These are phyloP conservation scores for Fringilla coelebs DNA, from an alignment of 2,797 vertebrate species.

Conservation along the genomic window DNA sequence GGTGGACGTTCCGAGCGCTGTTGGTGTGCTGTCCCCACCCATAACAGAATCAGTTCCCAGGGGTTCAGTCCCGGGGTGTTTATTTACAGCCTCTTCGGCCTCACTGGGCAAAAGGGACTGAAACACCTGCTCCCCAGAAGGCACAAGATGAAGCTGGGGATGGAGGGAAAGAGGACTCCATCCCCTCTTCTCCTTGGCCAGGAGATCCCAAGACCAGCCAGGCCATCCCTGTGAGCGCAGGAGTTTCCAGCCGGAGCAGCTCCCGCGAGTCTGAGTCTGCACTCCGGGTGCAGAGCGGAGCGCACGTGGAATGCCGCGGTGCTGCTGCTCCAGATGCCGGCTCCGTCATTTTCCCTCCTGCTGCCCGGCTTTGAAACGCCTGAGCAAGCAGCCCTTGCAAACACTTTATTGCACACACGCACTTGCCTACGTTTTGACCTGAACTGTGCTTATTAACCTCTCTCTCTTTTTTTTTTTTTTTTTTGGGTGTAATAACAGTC, in stretches of 20 bases:
- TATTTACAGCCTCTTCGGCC: not conserved
- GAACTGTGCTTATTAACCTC: not conserved
- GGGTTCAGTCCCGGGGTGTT: not conserved
- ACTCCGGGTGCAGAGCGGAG: fast-evolving
- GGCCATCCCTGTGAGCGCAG: fast-evolving
- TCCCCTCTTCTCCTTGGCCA: not conserved
- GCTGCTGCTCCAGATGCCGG: not conserved
- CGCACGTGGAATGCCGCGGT: fast-evolving
- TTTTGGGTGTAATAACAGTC: not conserved
- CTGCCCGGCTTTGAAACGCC: not conserved
- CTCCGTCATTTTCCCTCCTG: not conserved
- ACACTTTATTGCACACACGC: not conserved
- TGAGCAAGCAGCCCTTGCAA: not conserved
- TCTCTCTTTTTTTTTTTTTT: not conserved
- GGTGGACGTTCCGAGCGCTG: fast-evolving
- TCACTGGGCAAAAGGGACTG: not conserved
- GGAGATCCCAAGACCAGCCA: not conserved
- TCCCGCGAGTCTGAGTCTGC: not conserved
- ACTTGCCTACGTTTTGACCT: not conserved
- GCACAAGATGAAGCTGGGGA: not conserved
- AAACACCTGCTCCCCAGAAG: not conserved
- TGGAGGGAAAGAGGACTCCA: fast-evolving
- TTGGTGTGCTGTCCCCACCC: fast-evolving
- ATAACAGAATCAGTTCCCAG: not conserved
- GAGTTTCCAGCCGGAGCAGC: not conserved